phyloP scores from a whole-genome alignment of 2,888 invertebrate genomes.

The Trichogramma dendrolimi region DNA sequence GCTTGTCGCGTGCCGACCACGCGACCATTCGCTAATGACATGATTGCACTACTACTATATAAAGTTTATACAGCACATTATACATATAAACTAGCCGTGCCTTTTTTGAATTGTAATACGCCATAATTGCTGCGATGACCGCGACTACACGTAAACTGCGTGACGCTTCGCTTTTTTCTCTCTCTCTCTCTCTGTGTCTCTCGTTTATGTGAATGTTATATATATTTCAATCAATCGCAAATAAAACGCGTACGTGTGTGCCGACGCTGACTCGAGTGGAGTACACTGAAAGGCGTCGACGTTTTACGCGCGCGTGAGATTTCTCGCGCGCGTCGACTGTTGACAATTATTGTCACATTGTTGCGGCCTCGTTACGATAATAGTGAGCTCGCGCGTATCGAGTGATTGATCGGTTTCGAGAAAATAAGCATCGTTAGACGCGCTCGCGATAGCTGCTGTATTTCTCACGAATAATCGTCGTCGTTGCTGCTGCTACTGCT shows the following conservation, averaged over 20 bases:
- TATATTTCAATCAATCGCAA: too few relatives aligned
- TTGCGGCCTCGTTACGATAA: too few relatives aligned
- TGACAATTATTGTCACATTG: too few relatives aligned
- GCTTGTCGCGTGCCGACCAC: conserved; percentile 45
- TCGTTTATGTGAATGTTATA: too few relatives aligned
- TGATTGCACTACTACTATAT: conserved; percentile 26
- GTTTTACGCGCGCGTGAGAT: too few relatives aligned
- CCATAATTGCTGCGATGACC: conserved; percentile 8
- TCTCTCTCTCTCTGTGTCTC: too few relatives aligned
- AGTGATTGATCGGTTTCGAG: neutral
- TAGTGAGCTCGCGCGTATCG: too few relatives aligned
- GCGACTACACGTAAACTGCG: neutral
- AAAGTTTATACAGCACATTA: neutral
- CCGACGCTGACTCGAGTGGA: too few relatives aligned
- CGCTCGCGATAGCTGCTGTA: neutral
- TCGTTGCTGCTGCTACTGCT: neutral
- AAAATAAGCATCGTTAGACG: neutral
- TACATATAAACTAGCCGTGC: neutral
- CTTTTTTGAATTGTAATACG: conserved; percentile 1
- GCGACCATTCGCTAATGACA: conserved; percentile 39
- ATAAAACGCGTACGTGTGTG: too few relatives aligned
- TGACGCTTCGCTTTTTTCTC: too few relatives aligned
- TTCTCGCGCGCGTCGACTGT: too few relatives aligned
- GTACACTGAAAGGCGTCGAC: too few relatives aligned
- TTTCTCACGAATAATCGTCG: neutral